Conservation (phyloP, 2,888 invertebrate genomes). For the Synergus umbraculus region DNA sequence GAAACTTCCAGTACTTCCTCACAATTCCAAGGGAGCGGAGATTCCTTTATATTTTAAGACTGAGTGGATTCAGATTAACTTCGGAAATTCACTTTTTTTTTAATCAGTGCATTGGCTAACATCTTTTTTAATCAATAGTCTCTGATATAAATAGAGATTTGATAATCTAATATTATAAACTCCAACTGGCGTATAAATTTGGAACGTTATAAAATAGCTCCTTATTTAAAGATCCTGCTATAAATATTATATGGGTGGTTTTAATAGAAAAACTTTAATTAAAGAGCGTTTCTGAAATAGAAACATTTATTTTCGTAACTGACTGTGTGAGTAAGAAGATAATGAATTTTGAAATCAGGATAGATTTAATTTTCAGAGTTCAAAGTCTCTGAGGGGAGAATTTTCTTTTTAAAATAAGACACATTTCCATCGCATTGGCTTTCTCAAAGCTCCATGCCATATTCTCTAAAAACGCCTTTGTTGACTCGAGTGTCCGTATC, state of each 20-base stretch:
- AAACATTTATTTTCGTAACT: too few species aligned
- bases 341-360: not conserved
- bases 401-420: conserved; percentile 36
- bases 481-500: conserved; percentile 37
- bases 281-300: too few species aligned
- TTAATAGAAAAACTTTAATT: too few species aligned
- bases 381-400: not conserved
- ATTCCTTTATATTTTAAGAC: conserved; percentile 34
- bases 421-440: conserved; percentile 22
- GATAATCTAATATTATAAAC: too few species aligned
- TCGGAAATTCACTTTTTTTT: not conserved
- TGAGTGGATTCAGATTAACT: not conserved
- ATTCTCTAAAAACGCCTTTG: conserved; percentile 20
- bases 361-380: not conserved
- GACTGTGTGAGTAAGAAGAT: too few species aligned
- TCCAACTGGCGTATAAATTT: too few species aligned
- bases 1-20: conserved; percentile 35
- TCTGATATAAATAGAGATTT: too few species aligned
- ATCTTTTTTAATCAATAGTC: too few species aligned
- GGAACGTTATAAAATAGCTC: too few species aligned
- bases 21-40: conserved; percentile 2
- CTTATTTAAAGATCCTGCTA: too few species aligned
- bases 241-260: too few species aligned
- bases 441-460: conserved; percentile 30
- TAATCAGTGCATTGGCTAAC: too few species aligned